Conservation (phyloP, 2,113 vertebrate genomes). For the Egretta garzetta region DNA sequence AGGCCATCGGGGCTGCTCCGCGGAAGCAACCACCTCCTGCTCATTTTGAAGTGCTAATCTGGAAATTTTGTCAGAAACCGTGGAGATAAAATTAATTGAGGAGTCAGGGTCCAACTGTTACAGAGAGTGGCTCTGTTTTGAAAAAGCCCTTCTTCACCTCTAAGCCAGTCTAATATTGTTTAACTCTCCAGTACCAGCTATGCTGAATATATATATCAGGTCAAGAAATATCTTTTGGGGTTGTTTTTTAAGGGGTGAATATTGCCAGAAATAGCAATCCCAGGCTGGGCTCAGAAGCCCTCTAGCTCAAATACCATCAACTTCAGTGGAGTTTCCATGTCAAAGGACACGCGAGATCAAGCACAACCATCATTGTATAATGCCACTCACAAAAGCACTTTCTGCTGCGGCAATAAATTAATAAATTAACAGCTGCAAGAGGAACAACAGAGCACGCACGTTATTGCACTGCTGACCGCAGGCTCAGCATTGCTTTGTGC, state of each 20-base stretch:
- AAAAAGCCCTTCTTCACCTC: background rate
- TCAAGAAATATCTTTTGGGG: background rate
- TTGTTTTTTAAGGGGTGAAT: background rate
- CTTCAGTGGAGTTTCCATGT: background rate
- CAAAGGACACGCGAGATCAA: background rate
- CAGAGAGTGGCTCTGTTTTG: background rate
- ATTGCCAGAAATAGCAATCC: background rate
- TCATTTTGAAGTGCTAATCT: background rate
- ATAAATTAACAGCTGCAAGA: background rate
- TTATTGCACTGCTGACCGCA: background rate
- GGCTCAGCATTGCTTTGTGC: background rate
- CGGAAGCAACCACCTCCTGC: background rate
- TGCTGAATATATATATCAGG: background rate
- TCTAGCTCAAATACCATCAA: background rate
- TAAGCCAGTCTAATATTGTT: background rate
- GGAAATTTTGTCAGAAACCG: background rate
- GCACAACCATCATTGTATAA: background rate
- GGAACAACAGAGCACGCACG: rapidly evolving
- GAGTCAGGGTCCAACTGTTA: background rate
- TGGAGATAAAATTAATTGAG: background rate
- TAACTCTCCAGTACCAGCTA: background rate
- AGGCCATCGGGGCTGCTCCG: background rate
- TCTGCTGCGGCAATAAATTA: background rate
- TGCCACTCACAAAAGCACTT: background rate
- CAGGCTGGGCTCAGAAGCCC: background rate